phyloP scores from a whole-genome alignment of 1,140 invertebrate genomes.

The Drosophila sproati region DNA sequence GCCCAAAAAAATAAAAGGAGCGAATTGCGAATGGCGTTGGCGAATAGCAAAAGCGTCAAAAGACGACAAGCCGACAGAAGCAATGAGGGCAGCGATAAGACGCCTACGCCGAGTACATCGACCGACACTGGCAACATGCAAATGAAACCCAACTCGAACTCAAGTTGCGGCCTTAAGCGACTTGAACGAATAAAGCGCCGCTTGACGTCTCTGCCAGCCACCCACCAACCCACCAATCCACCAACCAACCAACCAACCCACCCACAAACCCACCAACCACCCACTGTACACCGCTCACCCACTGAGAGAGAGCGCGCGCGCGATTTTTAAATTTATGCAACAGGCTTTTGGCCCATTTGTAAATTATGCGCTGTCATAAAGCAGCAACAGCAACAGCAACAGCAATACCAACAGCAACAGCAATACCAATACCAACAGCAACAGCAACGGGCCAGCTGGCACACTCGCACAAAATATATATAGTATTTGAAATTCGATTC shows the following conservation, averaged over 20 bases:
- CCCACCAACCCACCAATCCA: no score
- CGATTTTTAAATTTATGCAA: constrained; percentile 76
- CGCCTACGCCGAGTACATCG: constrained; percentile 49
- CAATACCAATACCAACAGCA: background rate
- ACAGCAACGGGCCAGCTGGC: background rate
- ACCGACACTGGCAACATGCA: constrained; percentile 51
- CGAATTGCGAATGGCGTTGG: no score
- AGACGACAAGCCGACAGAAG: constrained; percentile 52
- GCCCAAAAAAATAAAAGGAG: constrained; percentile 10
- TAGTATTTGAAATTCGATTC: no score
- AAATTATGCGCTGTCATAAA: constrained; percentile 83
- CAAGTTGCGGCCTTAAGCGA: constrained; percentile 52
- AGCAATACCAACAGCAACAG: constrained; percentile 10
- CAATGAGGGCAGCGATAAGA: constrained; percentile 70
- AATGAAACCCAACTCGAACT: constrained; percentile 53
- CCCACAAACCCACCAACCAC: no score
- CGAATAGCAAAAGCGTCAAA: constrained; percentile 17
- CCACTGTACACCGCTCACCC: no score
- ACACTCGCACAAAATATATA: no score
- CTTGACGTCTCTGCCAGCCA: background rate
- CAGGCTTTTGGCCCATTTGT: constrained; percentile 81
- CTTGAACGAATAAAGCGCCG: constrained; percentile 1
- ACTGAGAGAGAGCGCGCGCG: constrained; percentile 13
- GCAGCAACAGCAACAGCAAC: constrained; percentile 44
- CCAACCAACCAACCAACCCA: no score